Percentiles rank a stretch among this genome's conserved stretches.
phyloP scores from a whole-genome alignment of 2,113 vertebrate species.

The Eurypyga helias region DNA sequence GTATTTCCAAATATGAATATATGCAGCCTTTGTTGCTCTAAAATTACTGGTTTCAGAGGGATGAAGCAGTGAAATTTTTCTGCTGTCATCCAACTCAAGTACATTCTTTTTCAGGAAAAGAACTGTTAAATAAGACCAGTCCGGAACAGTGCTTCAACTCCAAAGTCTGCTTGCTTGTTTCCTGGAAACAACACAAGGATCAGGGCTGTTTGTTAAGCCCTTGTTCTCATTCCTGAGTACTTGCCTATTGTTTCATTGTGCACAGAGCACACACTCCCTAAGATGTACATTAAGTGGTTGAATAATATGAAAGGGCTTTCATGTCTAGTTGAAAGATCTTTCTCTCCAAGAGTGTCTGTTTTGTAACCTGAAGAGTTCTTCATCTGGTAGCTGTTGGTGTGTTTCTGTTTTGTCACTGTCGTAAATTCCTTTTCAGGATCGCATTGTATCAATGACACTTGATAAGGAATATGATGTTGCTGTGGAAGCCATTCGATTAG shows the following conservation, averaged over 20 bases:
- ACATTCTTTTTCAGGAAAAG: neutral
- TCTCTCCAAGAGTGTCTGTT: neutral
- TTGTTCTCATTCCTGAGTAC: neutral
- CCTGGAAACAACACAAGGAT: neutral
- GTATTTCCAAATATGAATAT: neutral
- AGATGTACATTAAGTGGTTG: neutral
- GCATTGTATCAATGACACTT: constrained; percentile 98
- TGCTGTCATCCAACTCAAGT: neutral
- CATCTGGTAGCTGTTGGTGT: neutral
- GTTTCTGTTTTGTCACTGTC: neutral
- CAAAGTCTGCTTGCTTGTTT: neutral
- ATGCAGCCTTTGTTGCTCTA: neutral
- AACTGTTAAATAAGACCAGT: neutral
- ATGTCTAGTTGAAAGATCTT: neutral
- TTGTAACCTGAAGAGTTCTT: neutral
- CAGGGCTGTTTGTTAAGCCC: neutral
- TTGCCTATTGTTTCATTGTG: neutral
- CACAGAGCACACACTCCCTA: neutral
- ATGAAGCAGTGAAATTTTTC: neutral
- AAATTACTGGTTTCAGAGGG: neutral
- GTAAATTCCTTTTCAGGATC: constrained; percentile 82
- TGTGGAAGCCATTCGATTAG: constrained; percentile 96
- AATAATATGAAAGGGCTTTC: neutral
- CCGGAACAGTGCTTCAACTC: neutral
- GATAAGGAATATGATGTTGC: constrained; percentile 99